Evolutionary conservation across 2,888 invertebrate species (phyloP), one percentile per base, ranked within the genome.

Genomic region (Drosophila colorata): DNA sequence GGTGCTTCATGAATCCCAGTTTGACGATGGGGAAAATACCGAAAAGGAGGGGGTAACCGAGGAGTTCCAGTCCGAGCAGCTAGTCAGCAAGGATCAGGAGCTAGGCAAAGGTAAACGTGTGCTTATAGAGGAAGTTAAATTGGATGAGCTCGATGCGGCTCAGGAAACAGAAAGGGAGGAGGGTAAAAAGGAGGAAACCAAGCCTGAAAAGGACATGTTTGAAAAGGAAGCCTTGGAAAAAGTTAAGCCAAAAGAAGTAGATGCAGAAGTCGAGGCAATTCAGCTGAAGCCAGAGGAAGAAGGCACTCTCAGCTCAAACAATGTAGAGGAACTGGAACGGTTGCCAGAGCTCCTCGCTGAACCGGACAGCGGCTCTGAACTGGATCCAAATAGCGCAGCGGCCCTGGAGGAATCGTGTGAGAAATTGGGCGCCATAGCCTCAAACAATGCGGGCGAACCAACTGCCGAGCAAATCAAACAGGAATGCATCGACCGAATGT

Each of bases 401-500:
- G 75, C 65, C 38, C 11, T 82, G 0, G 56, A 59, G 11, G 20
- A 53, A 16, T 78, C 74, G 0, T 60, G 14, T 11, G 49, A 44
- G 11, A 38, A 49, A 9, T 25, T 86, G 9, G 18, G 37, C 1
- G 55, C n/a, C 5, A 47, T 71, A 20, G 56, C 64, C n/a, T 14
- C 31, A 5, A 52, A 46, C 6, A 28, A 48, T 5, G n/a, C 0
- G 1, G n/a, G 11, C 1, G 40, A 48, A 0, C 61, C 31, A 16
- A 56, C 63, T 0, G 4, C 53, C 0, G 48, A 73, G n/a, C 59
- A 88, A 28, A 69, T 70, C 7, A 70, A 67, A 37, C 31, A 60
- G 6, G 20, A 68, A 8, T 41, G 58, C 5, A 43, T 74, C 2
- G 53, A 76, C 0, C 44, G 69, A n/a, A 85, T 83, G 72, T 78